phyloP scores from a whole-genome alignment of 2,888 invertebrate genomes.

The Euspilapteryx auroguttella region DNA sequence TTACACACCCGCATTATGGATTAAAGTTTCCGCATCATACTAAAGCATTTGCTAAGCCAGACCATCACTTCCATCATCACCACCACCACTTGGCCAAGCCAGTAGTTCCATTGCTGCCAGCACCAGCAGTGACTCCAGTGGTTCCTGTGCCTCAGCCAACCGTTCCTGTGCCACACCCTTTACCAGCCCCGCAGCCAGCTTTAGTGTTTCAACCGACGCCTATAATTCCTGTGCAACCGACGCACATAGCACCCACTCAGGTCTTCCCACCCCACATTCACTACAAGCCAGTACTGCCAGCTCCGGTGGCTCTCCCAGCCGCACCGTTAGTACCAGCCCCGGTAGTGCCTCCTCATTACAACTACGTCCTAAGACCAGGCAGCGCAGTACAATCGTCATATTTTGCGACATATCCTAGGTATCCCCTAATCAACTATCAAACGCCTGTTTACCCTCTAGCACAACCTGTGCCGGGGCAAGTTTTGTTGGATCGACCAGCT shows the following conservation, averaged over 20 bases:
- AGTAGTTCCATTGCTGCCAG: conserved; percentile 17
- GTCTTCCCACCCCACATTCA: neutral
- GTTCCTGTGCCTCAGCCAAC: conserved; percentile 10
- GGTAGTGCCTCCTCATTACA: conserved; percentile 18
- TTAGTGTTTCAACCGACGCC: conserved; percentile 5
- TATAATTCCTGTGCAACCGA: neutral
- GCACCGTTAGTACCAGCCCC: conserved; percentile 11
- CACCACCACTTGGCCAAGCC: conserved; percentile 40
- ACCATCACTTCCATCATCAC: conserved; percentile 43
- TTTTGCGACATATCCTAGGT: conserved; percentile 46
- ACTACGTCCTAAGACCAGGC: conserved; percentile 42
- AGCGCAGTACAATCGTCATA: conserved; percentile 42
- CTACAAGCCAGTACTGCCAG: conserved; percentile 3
- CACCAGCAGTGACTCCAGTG: conserved; percentile 11
- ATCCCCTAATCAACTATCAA: conserved; percentile 34
- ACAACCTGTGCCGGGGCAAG: conserved; percentile 11
- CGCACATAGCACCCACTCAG: conserved; percentile 1
- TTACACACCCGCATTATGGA: conserved; percentile 38
- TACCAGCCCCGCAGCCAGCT: conserved; percentile 23
- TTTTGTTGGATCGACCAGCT: conserved; percentile 20
- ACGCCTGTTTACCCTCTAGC: conserved; percentile 17
- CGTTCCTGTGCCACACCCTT: conserved; percentile 18
- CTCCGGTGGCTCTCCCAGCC: conserved; percentile 19
- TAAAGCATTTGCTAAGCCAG: conserved; percentile 23
- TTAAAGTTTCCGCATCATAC: conserved; percentile 31